Evolutionary conservation across 1,140 invertebrate species (phyloP), one percentile per base, ranked within the genome.

Genomic region (Copidosoma floridanum): DNA sequence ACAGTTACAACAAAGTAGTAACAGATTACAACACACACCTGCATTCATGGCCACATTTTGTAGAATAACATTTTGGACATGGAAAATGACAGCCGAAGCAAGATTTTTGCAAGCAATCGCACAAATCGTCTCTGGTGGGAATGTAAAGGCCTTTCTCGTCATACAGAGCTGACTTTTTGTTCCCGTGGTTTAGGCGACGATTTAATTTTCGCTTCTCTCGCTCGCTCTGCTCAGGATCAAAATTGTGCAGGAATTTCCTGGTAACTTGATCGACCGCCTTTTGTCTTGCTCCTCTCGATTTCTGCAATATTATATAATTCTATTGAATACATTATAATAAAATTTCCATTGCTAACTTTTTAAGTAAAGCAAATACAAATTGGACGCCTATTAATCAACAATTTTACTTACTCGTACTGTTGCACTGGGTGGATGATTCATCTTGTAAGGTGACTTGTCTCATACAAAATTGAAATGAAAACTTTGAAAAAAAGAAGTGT

Each of bases 61-160:
- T 59, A 0, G 85, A 86, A 10, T 58, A 64, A 67, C 92, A 94
- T 77, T 89, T 91, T 1, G 81, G 68, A 71, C 91, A 94, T 1
- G 88, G 86, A 73, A 89, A 90, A 72, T 91, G 90, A 77, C 92
- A 94, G 1, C 92, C 92, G 2, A 84, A 76, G 68, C 92, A 94
- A 7, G 78, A 76, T 41, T 79, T 71, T 53, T 85, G 82, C 20
- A 92, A 74, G 71, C 92, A 94, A 74, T 94, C 92, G 70, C 92
- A 94, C 1, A 92, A 63, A 78, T 93, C 88, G 46, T 81, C 74
- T 6, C 85, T 84, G 23, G 85, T 84, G 38, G 54, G 81, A 24
- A 65, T 81, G 57, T 51, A 77, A 40, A 62, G 78, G 62, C 73
- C 81, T 63, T 63, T 81, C 65, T 80, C 77, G 20, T 79, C 73